Evolutionary conservation across 2,888 invertebrate genomes (phyloP).

Genomic region (Nomada hirtipes): DNA sequence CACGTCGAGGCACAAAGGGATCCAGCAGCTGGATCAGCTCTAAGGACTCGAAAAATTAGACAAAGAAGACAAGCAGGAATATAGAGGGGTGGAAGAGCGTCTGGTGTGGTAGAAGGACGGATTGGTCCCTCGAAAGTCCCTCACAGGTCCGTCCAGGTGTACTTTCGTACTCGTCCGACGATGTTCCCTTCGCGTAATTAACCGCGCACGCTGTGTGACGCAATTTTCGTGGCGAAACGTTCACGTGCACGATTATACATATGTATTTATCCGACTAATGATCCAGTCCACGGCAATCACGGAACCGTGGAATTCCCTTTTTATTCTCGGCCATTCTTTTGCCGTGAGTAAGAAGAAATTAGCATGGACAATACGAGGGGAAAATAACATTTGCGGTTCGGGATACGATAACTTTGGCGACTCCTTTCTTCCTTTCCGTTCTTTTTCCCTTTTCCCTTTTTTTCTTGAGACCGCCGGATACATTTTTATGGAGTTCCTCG

Average conservation of each 20-base stretch:
- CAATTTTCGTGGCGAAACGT: background rate
- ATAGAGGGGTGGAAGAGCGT: slow-evolving; percentile 46
- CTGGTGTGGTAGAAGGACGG: background rate
- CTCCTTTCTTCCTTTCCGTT: background rate
- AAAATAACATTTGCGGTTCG: background rate
- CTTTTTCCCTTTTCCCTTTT: background rate
- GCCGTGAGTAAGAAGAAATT: background rate
- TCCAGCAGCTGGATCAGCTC: slow-evolving; percentile 31
- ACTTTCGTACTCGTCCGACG: slow-evolving; percentile 34
- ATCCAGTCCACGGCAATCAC: background rate
- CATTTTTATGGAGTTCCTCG: slow-evolving; percentile 6
- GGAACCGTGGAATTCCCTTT: slow-evolving; percentile 4
- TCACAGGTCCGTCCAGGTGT: slow-evolving; percentile 46
- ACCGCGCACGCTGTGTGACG: slow-evolving; percentile 12
- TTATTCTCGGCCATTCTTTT: background rate
- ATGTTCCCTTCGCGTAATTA: slow-evolving; percentile 6
- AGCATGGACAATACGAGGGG: background rate
- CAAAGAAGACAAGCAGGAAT: slow-evolving; percentile 25
- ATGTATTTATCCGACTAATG: background rate
- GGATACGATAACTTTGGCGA: background rate
- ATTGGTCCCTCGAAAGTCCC: slow-evolving; percentile 31
- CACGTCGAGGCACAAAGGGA: slow-evolving; percentile 15
- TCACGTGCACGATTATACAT: background rate
- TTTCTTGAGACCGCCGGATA: background rate
- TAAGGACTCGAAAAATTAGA: slow-evolving; percentile 25